These are phyloP conservation scores for Uropetala carovei DNA, from an alignment of 2,888 invertebrate species.

Conservation along the genomic window DNA sequence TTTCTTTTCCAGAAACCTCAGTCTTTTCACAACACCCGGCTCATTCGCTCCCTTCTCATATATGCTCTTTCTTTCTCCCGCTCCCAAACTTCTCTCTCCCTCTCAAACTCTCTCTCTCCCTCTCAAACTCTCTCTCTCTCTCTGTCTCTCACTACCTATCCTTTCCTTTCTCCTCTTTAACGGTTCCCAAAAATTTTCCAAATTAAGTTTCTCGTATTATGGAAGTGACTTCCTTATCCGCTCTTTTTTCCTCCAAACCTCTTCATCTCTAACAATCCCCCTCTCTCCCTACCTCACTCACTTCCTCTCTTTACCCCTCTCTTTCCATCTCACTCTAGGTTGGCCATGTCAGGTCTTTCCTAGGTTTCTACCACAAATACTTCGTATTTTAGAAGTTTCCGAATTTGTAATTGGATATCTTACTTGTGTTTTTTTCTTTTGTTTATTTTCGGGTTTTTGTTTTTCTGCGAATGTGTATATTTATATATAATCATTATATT, in stretches of 20 bases:
- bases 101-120: background rate
- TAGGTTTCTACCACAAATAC: no score
- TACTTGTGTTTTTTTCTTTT: no score
- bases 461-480: no score
- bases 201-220: conserved; percentile 49
- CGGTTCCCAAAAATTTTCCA: conserved; percentile 43
- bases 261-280: background rate
- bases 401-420: no score
- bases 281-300: background rate
- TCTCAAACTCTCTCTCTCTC: background rate
- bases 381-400: no score
- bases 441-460: no score
- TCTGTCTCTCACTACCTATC: background rate
- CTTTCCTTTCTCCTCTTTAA: background rate
- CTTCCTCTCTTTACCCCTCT: background rate
- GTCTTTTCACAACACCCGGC: background rate
- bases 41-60: background rate
- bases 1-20: conserved; percentile 18
- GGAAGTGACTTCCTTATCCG: conserved; percentile 27
- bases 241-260: background rate
- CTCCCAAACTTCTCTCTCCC: background rate
- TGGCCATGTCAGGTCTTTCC: no score
- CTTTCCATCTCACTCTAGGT: background rate
- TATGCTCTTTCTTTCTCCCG: background rate
- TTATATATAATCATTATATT: no score